Conservation (phyloP, 2,797 vertebrate species). For the Eulemur mongoz region DNA sequence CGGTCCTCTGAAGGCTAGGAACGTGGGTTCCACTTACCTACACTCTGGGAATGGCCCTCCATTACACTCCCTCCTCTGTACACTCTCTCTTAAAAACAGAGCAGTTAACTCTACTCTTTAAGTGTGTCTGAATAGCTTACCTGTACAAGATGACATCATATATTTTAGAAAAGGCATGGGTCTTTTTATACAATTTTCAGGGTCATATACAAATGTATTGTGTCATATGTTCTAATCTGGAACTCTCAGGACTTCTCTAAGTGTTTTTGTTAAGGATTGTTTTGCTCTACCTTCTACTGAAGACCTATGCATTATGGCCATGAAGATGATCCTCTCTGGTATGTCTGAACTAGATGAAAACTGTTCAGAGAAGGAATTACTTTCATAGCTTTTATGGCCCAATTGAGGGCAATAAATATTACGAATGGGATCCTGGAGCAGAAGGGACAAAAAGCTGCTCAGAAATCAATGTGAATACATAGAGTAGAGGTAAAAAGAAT, state of each 20-base stretch:
- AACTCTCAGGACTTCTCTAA: not conserved
- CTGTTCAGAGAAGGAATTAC: not conserved
- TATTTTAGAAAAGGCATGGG: not conserved
- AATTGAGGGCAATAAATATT: not conserved
- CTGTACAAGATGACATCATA: not conserved
- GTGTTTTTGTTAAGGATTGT: not conserved
- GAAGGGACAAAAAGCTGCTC: not conserved
- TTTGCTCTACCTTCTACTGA: slow-evolving; percentile 13
- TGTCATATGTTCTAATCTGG: not conserved
- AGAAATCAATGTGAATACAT: not conserved
- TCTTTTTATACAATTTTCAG: not conserved
- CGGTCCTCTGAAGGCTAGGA: not conserved
- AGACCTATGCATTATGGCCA: not conserved
- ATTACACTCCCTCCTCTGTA: not conserved
- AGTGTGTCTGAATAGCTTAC: not conserved
- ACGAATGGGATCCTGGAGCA: not conserved
- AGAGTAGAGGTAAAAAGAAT: not conserved
- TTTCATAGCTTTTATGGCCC: not conserved
- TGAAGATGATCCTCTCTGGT: not conserved
- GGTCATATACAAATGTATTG: slow-evolving; percentile 64
- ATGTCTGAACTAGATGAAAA: slow-evolving; percentile 7
- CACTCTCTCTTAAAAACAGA: not conserved
- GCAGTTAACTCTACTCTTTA: not conserved
- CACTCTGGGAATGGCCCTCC: not conserved
- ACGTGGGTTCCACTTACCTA: not conserved